Base-by-base conservation (phyloP, 2,797 vertebrate species). In the Pangasius krempfi region DNA sequence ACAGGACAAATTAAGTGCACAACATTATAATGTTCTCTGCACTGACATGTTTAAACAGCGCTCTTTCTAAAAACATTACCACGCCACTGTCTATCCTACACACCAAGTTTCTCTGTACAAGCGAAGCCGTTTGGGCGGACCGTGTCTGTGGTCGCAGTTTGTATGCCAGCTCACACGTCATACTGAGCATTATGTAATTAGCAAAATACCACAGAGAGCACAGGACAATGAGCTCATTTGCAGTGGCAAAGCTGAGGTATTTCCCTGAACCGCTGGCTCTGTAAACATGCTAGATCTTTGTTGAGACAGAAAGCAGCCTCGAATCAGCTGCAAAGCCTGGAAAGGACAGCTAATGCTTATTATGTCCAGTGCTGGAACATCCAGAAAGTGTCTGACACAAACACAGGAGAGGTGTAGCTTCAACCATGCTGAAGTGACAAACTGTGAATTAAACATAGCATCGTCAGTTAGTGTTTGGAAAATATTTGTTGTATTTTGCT, bases 161-260 rank as follows among this genome's bases (percentile, higher is more conserved):
- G 85, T n/a, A 30, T 40, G 81, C 72, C 68, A 75, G 80, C 33
- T 82, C 58, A 33, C 44, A 78, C 84, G 66, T 27, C 88, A 86
- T 72, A 16, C 58, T 52, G 87, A 72, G 40, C 56, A 54, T 85
- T 84, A 85, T 88, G 82, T 80, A 47, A 79, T 90, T 88, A 81
- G 64, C 58, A 73, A 90, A 88, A 85, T 82, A 64, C 86, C 86
- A 66, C 76, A 58, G 73, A 89, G 60, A 89, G 50, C 81, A 22
- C 72, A 72, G 86, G 52, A 90, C 90, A 91, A 90, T 79, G 86
- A 86, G 83, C 72, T 86, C 64, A 87, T 90, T 91, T 86, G 88
- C 81, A 79, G 50, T 4, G 25, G 76, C 66, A 68, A 86, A 84
- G 70, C 73, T 78, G 62, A 81, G 58, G 88, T 30, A 87, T 85